phyloP scores from a whole-genome alignment of 2,113 vertebrate genomes.

The Enhydra lutris region DNA sequence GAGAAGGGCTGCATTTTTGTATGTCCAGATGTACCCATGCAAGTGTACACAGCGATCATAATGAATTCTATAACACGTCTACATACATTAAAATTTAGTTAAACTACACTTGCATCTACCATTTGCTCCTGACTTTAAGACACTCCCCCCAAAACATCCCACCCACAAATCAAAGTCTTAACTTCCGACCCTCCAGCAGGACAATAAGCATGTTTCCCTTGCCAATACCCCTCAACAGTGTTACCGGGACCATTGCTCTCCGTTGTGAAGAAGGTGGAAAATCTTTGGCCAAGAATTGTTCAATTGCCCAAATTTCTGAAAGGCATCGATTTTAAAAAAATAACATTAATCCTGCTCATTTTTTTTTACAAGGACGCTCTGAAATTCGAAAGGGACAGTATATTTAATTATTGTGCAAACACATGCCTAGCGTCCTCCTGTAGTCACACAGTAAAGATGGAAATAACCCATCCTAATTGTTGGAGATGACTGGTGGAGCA shows the following conservation, averaged over 20 bases:
- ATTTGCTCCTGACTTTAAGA: neutral
- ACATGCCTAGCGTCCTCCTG: fast-evolving
- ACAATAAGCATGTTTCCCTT: neutral
- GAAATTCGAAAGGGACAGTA: neutral
- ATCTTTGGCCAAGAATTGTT: neutral
- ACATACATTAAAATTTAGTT: neutral
- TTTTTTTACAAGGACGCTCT: neutral
- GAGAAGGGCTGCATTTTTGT: neutral
- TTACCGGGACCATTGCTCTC: neutral
- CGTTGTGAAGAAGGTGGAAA: neutral
- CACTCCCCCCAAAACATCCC: neutral
- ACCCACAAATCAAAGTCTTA: neutral
- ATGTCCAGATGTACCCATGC: neutral
- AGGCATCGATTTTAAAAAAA: neutral
- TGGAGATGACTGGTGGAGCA: neutral
- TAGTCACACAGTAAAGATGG: neutral
- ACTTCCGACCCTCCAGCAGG: neutral
- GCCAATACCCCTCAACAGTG: neutral
- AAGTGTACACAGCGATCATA: neutral
- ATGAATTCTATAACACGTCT: neutral
- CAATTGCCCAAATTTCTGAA: neutral
- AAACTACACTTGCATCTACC: neutral
- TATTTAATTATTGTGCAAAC: neutral
- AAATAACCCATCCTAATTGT: neutral
- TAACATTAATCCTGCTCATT: neutral